Conservation (phyloP, 2,113 vertebrate species). For the Acrocephalus kingi region DNA sequence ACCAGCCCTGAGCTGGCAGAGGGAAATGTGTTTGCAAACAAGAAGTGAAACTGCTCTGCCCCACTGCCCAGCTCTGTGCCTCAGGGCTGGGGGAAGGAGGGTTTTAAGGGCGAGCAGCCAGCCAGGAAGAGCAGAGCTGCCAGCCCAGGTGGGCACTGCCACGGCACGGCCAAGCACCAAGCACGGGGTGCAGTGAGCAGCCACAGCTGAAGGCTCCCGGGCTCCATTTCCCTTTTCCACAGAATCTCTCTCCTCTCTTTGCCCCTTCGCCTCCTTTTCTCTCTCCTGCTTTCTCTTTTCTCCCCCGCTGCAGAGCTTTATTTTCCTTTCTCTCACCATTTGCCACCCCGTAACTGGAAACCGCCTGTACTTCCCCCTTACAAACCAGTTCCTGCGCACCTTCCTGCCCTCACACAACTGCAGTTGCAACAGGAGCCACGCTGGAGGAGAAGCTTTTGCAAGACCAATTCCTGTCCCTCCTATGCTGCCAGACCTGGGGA, state of each 20-base stretch:
- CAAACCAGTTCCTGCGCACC: not conserved
- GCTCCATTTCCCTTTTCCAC: not conserved
- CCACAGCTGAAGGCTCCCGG: not conserved
- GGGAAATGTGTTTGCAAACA: not conserved
- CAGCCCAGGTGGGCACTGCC: not conserved
- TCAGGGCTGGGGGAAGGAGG: not conserved
- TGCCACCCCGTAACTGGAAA: not conserved
- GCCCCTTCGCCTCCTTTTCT: not conserved
- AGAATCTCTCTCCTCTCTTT: not conserved
- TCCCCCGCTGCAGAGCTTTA: not conserved
- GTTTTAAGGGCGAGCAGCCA: not conserved
- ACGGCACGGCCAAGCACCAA: rapidly evolving
- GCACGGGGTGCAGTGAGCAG: rapidly evolving
- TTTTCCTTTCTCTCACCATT: not conserved
- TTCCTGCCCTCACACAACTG: not conserved
- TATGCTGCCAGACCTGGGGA: rapidly evolving
- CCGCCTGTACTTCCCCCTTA: not conserved
- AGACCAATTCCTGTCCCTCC: not conserved
- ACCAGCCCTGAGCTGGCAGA: not conserved
- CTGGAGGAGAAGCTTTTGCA: not conserved
- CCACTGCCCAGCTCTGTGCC: not conserved
- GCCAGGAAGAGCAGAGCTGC: not conserved
- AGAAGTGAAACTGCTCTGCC: slow-evolving; percentile 2
- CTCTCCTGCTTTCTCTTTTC: not conserved
- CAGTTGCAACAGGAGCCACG: not conserved